Base-by-base conservation (phyloP, 2,888 invertebrate genomes). In the Drosophila fungiperda region DNA sequence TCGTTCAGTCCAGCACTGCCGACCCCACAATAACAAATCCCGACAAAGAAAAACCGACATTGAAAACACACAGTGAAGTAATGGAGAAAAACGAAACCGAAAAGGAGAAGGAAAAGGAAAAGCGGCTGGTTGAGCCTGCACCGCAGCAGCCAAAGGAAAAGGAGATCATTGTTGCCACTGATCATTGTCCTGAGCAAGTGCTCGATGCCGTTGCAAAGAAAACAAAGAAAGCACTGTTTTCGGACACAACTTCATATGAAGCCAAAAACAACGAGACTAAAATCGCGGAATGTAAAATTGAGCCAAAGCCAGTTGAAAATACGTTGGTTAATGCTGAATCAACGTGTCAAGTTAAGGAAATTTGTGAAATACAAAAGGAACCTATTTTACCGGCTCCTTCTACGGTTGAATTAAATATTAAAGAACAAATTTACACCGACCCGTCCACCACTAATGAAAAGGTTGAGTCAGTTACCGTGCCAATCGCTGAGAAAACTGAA, bases 201-300 rank as follows among this genome's bases (percentile, higher is more conserved):
- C 83, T 93, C 23, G 90, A 92, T 76, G 92, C 92, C 1, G 91
- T 91, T 36, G 92, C 93, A 2, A 92, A 93, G 77, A 93, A 93
- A 76, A 93, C 93, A 0, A 93, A 93, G 68, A 92, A 93, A 58
- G 91, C 91, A 3, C 71, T 92, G n/a, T 89, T 91, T 40, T 87
- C 92, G 3, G 92, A 91, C n/a, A 74, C 73, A 6, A 50, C 78
- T 12, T 57, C 71, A 6, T 82, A 78, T 20, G 83, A 79, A 20
- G 55, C 40, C 1, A 69, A 77, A 33, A 33, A 4, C 3, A 58
- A 15, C n/a, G 70, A 80, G 3, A 48, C 11, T 20, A 38, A 53
- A 48, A 11, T 38, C 2, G 35, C n/a, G 1, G 80, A 75, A 9
- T 48, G 50, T 9, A 77, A 70, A 64, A 29, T 60, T 53, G 77